These are phyloP conservation scores for Platysteira castanea DNA, from an alignment of 2,113 vertebrate species.

Conservation along the genomic window DNA sequence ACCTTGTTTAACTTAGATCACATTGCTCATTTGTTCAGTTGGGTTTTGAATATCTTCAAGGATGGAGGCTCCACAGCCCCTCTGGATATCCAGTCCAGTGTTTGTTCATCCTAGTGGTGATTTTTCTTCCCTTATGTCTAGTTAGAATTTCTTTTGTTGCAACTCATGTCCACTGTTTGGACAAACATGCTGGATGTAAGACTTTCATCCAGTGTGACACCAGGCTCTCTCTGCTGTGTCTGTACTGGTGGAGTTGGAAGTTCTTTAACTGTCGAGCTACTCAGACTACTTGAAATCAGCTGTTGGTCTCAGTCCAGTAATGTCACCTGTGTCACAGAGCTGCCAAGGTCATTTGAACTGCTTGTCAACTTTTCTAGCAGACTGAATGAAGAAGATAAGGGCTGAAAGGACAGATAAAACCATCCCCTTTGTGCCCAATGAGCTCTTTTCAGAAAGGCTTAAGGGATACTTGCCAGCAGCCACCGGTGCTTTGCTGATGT, in stretches of 20 bases:
- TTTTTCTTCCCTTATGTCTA: not conserved
- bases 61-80: not conserved
- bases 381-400: not conserved
- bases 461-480: not conserved
- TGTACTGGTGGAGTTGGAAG: not conserved
- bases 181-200: not conserved
- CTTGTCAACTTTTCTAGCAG: not conserved
- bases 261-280: not conserved
- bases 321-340: not conserved
- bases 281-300: not conserved
- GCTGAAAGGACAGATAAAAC: not conserved
- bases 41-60: not conserved
- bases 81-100: not conserved
- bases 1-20: not conserved
- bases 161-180: not conserved
- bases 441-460: not conserved
- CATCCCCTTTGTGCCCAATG: not conserved
- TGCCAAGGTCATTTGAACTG: not conserved
- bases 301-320: not conserved
- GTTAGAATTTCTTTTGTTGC: not conserved
- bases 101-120: not conserved
- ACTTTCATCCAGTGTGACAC: not conserved
- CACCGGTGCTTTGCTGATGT: not conserved
- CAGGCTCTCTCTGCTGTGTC: not conserved
- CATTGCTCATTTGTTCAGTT: not conserved